Evolutionary conservation across 2,113 vertebrate species (phyloP), one percentile per base, ranked within the genome.

Genomic region (Melanerpes aurifrons): DNA sequence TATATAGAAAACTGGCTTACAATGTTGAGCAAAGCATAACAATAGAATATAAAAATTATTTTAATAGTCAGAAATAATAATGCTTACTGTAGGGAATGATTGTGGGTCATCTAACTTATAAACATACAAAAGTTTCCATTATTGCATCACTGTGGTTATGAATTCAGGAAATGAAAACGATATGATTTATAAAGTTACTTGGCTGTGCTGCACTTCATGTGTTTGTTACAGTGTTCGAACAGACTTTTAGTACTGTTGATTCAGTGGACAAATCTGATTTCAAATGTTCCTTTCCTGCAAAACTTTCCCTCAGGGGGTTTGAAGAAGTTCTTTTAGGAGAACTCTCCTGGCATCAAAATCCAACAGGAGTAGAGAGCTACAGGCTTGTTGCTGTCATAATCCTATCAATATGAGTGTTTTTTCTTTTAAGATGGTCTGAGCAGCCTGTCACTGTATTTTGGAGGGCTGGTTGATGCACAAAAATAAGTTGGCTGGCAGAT

Each of bases 91-190:
- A 92, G 76, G 73, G 56, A 92, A 86, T 0, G 6, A 72, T 62
- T 86, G 58, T 95, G 80, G 86, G 58, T 92, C 90, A 89, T 93
- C 91, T 94, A 94, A 91, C 92, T 93, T 95, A 92, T 20, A 96
- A 96, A 96, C 79, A 91, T 83, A 77, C 35, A 91, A 93, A 96
- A 93, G 58, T 96, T 96, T 96, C 93, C 94, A 83, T 90, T 91
- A 89, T 96, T 95, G 88, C 93, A 92, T 95, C 90, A 92, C 77
- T 90, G 83, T 90, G 86, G 82, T 96, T 92, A 95, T 93, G 90
- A 89, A 88, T 96, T 92, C 88, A 96, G 70, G 92, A 95, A 96
- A 96, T 95, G 54, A 94, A 95, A 96, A 93, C 0, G 6, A 82
- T 95, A 83, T 90, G 88, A 93, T 96, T 95, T 95, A 94, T 92